phyloP scores from a whole-genome alignment of 2,888 invertebrate genomes.

The Tachina lurida region DNA sequence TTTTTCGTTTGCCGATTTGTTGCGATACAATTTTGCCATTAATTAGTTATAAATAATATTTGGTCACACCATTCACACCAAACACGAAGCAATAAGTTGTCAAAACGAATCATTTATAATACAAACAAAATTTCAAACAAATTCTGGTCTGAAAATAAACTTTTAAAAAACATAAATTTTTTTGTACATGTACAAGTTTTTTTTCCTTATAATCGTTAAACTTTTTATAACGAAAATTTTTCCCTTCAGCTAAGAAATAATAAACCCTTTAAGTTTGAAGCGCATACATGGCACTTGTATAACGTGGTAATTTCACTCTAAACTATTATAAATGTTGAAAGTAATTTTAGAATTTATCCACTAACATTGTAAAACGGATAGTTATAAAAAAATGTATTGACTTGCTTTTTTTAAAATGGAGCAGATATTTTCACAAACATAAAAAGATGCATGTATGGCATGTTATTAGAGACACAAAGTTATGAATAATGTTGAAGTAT shows the following conservation, averaged over 20 bases:
- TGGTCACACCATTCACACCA: too few relatives aligned
- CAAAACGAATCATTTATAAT: too few relatives aligned
- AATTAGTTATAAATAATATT: too few relatives aligned
- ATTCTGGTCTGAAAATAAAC: too few relatives aligned
- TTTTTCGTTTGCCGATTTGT: too few relatives aligned
- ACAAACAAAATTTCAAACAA: too few relatives aligned
- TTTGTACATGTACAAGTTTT: background rate
- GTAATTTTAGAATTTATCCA: constrained; percentile 53
- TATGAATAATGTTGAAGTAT: background rate
- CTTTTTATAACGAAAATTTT: constrained; percentile 16
- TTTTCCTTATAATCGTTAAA: background rate
- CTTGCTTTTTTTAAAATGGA: constrained; percentile 8
- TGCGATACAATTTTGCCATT: too few relatives aligned
- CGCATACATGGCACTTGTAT: constrained; percentile 53
- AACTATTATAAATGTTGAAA: constrained; percentile 57
- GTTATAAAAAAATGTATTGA: constrained; percentile 7
- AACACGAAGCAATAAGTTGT: too few relatives aligned
- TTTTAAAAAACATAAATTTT: background rate
- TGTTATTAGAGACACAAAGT: background rate
- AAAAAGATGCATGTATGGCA: constrained; percentile 16
- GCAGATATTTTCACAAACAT: constrained; percentile 14
- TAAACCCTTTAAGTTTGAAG: background rate
- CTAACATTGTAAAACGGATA: constrained; percentile 41
- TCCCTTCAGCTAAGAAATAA: constrained; percentile 5
- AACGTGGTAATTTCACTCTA: constrained; percentile 68